These are phyloP conservation scores for Oegoconia quadripuncta DNA, from an alignment of 2,888 invertebrate species.

Conservation along the genomic window DNA sequence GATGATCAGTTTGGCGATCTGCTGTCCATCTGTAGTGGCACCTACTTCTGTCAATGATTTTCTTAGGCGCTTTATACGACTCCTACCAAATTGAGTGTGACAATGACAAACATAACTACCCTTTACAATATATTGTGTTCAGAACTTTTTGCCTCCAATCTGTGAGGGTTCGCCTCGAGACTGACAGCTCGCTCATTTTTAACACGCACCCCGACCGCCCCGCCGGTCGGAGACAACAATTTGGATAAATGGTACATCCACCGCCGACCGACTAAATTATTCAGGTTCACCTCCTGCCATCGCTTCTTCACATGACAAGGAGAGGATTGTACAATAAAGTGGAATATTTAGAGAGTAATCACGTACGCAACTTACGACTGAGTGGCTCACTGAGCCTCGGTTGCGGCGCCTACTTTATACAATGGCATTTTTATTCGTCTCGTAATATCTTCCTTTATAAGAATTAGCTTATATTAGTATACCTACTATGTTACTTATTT, in stretches of 20 bases:
- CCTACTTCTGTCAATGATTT: too few species aligned
- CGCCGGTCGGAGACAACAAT: constrained; percentile 58
- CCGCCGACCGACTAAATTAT: constrained; percentile 65
- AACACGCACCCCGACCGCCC: constrained; percentile 48
- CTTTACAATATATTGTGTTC: constrained; percentile 30
- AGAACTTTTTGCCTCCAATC: constrained; percentile 37
- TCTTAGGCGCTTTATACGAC: neutral
- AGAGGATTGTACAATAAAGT: constrained; percentile 69
- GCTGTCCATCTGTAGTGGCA: too few species aligned
- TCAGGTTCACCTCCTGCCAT: constrained; percentile 53
- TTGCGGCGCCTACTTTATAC: constrained; percentile 29
- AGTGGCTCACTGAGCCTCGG: constrained; percentile 35
- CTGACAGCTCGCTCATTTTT: constrained; percentile 65
- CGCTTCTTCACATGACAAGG: constrained; percentile 63
- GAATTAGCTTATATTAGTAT: too few species aligned
- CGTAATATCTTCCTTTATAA: constrained; percentile 32
- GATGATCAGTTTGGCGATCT: too few species aligned
- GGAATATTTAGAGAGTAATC: constrained; percentile 73
- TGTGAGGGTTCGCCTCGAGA: constrained; percentile 42
- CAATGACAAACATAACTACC: constrained; percentile 41
- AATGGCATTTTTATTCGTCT: constrained; percentile 46
- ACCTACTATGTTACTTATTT: too few species aligned
- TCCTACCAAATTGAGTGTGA: constrained; percentile 34
- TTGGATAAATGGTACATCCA: constrained; percentile 72
- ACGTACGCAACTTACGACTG: constrained; percentile 54